phyloP scores from a whole-genome alignment of 2,113 vertebrate genomes.

The Typhlomys cinereus region DNA sequence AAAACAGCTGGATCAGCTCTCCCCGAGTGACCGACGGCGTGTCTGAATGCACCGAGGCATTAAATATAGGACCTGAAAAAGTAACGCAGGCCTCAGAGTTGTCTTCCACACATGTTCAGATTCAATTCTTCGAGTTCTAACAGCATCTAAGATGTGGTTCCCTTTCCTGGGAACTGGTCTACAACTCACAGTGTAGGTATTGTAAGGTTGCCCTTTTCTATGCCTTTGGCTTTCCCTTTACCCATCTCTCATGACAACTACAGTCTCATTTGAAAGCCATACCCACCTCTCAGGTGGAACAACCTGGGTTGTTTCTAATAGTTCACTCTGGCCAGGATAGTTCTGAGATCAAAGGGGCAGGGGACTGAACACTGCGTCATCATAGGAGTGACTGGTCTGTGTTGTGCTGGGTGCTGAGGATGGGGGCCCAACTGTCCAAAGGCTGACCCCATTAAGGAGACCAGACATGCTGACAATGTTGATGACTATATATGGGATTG shows the following conservation, averaged over 20 bases:
- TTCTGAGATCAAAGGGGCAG: neutral
- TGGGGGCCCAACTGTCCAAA: neutral
- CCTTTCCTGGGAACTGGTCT: neutral
- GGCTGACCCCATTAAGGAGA: neutral
- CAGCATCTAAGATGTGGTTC: neutral
- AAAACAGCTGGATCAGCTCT: conserved; percentile 92
- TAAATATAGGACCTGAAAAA: conserved; percentile 91
- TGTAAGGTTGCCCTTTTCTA: neutral
- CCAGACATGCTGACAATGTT: too few species aligned
- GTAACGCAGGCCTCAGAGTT: neutral
- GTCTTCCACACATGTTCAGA: neutral
- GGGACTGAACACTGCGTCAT: rapidly evolving
- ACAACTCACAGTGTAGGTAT: neutral
- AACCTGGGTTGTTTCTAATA: neutral
- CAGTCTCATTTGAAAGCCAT: neutral
- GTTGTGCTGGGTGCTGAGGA: neutral
- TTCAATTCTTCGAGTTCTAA: neutral
- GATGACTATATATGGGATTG: neutral
- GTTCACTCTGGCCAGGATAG: neutral
- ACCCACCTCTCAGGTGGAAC: neutral
- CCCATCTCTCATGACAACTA: too few species aligned
- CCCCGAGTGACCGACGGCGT: conserved; percentile 88
- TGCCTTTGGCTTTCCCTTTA: neutral
- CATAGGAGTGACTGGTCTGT: neutral
- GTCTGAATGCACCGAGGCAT: conserved; percentile 90